Conservation (phyloP, 2,113 vertebrate genomes). For the Gopherus flavomarginatus region DNA sequence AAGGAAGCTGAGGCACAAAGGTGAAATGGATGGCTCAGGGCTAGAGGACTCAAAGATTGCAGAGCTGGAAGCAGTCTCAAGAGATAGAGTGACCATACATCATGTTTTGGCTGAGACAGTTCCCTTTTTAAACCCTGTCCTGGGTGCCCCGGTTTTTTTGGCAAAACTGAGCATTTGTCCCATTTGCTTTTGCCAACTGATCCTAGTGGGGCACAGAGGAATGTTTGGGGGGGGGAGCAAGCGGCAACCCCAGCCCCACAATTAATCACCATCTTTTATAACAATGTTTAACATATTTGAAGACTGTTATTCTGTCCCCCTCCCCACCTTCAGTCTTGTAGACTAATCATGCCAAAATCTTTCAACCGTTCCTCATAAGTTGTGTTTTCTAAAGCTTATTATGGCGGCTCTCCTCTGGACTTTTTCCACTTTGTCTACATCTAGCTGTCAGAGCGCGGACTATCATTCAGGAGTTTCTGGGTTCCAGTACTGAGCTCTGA, state of each 20-base stretch:
- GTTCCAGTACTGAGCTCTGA: neutral
- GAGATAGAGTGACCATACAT: too few species aligned
- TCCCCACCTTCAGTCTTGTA: neutral
- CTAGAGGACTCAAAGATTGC: neutral
- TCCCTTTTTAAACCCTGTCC: too few species aligned
- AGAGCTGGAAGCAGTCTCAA: too few species aligned
- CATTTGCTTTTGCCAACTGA: too few species aligned
- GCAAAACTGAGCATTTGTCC: too few species aligned
- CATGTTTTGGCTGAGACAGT: too few species aligned
- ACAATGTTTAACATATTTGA: neutral
- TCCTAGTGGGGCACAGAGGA: too few species aligned
- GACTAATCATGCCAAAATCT: neutral
- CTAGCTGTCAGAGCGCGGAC: too few species aligned
- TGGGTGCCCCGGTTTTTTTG: too few species aligned
- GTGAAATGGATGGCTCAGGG: accelerated
- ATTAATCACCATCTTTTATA: neutral
- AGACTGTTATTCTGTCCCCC: neutral
- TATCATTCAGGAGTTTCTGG: neutral
- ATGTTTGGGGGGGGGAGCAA: too few species aligned
- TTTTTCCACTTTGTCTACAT: neutral
- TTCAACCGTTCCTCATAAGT: neutral
- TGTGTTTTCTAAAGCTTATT: neutral
- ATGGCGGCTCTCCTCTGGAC: neutral
- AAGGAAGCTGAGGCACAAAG: neutral
- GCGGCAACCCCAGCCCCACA: neutral